phyloP scores from a whole-genome alignment of 2,888 invertebrate genomes.

The Apeira syringaria region DNA sequence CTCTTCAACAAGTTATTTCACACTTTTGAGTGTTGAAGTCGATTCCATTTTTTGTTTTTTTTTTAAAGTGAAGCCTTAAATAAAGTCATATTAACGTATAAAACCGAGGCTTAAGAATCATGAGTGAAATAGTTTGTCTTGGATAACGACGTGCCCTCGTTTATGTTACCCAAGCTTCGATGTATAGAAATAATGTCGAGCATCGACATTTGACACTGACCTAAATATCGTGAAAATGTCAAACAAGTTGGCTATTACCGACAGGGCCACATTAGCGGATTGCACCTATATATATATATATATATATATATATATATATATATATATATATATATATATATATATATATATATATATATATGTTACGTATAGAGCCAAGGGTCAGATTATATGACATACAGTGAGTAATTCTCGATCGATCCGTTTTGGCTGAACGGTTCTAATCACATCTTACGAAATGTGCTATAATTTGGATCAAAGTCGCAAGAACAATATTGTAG shows the following conservation, averaged over 20 bases:
- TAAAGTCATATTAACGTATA: too few relatives aligned
- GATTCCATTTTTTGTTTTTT: too few relatives aligned
- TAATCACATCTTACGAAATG: neutral
- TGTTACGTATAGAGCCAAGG: neutral
- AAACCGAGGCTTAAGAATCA: too few relatives aligned
- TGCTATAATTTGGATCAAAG: too few relatives aligned
- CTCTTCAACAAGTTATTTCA: too few relatives aligned
- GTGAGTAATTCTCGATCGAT: neutral
- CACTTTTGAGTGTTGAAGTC: too few relatives aligned
- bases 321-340: too few relatives aligned
- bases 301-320: too few relatives aligned
- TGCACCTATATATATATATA: slow-evolving; percentile 5
- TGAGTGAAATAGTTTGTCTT: neutral
- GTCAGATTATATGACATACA: neutral
- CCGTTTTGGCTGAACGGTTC: neutral
- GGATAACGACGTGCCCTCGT: neutral
- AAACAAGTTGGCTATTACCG: slow-evolving; percentile 11
- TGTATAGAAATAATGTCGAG: slow-evolving; percentile 13
- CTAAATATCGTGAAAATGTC: slow-evolving; percentile 28
- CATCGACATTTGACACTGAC: slow-evolving; percentile 27
- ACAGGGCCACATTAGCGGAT: slow-evolving; percentile 24
- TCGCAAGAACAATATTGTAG: too few relatives aligned
- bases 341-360: too few relatives aligned
- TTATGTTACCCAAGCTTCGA: slow-evolving; percentile 6
- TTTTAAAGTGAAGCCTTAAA: too few relatives aligned